Conservation (phyloP, 2,888 invertebrate genomes). For the Lithophane ornitopus region DNA sequence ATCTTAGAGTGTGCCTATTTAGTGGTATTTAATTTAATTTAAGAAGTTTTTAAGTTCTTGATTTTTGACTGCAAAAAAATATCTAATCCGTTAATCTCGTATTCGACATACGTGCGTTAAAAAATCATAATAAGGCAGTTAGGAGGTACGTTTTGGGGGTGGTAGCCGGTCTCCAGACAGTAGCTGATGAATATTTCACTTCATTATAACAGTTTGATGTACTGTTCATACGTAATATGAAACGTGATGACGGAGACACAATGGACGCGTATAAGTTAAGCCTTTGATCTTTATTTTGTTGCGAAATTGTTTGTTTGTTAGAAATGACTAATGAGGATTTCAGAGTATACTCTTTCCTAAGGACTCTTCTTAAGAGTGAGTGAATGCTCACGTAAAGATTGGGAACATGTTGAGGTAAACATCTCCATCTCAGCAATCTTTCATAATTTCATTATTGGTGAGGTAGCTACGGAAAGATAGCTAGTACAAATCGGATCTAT, state of each 20-base stretch:
- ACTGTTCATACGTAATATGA: slow-evolving; percentile 79
- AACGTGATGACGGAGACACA: slow-evolving; percentile 71
- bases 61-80: neutral
- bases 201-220: slow-evolving; percentile 86
- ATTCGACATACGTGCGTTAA: neutral
- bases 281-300: slow-evolving; percentile 24
- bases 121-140: slow-evolving; percentile 71
- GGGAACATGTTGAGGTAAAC: too few species aligned
- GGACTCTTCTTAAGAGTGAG: neutral
- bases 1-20: too few species aligned
- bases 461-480: neutral
- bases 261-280: neutral
- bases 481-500: neutral
- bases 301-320: slow-evolving; percentile 9
- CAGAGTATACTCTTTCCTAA: neutral
- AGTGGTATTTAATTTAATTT: neutral
- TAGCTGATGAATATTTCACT: slow-evolving; percentile 88
- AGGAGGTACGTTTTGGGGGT: slow-evolving; percentile 75
- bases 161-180: slow-evolving; percentile 83
- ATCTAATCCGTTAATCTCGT: neutral
- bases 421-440: neutral
- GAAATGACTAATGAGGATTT: neutral
- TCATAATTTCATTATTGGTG: neutral
- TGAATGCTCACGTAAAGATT: neutral
- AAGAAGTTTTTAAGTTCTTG: neutral